phyloP scores from a whole-genome alignment of 2,888 invertebrate species.

The Caenorhabditis sp. region DNA sequence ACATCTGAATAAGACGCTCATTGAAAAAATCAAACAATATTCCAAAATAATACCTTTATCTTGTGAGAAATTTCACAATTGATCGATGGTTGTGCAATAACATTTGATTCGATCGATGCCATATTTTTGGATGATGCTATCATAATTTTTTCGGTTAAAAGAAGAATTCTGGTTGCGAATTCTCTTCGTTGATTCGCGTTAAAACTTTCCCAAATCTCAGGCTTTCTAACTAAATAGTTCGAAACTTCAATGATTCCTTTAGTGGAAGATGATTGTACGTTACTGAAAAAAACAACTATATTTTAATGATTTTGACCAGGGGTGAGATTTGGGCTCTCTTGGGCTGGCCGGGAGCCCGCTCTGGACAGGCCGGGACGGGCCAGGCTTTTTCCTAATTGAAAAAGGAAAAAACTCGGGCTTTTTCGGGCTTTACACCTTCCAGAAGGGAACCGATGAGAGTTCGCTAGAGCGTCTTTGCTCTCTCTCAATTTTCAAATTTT shows the following conservation, averaged over 20 bases:
- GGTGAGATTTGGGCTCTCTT: too few species aligned
- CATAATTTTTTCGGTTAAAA: constrained; percentile 21
- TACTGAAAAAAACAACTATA: constrained; percentile 3
- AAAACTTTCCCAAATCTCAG: constrained; percentile 40
- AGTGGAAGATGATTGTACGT: constrained; percentile 10
- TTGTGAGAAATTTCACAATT: constrained; percentile 26
- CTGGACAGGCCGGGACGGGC: too few species aligned
- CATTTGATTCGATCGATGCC: constrained; percentile 17
- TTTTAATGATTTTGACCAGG: too few species aligned
- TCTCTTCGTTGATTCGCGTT: constrained; percentile 18
- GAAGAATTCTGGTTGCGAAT: constrained; percentile 21
- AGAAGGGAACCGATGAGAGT: too few species aligned
- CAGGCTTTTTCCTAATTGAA: too few species aligned
- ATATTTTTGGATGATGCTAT: constrained; percentile 15
- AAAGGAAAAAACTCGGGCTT: too few species aligned
- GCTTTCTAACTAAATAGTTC: constrained; percentile 30
- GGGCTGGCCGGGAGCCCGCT: too few species aligned
- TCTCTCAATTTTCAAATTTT: too few species aligned
- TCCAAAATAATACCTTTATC: constrained; percentile 7
- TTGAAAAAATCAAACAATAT: not conserved
- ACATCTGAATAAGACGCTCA: not conserved
- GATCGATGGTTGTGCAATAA: constrained; percentile 25
- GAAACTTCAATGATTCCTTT: constrained; percentile 36
- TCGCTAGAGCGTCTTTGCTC: too few species aligned
- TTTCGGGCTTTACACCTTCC: too few species aligned